A percentile compares a stretch with the other conserved stretches of the same genome.
phyloP scores from a whole-genome alignment of 2,888 invertebrate genomes.

The Labia minor region DNA sequence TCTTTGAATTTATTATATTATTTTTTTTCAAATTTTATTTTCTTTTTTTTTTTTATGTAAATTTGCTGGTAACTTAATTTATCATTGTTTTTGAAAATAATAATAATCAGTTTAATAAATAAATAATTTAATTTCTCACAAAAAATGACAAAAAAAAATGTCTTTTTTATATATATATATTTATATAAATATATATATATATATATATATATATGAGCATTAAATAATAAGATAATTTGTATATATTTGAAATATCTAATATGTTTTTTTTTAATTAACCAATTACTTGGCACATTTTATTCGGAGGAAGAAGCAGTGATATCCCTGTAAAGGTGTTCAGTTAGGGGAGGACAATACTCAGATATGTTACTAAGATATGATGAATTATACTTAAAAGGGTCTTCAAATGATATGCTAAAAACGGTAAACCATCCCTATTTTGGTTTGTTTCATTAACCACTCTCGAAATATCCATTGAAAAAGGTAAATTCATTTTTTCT shows the following conservation, averaged over 20 bases:
- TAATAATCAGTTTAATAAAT: neutral
- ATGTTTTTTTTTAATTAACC: too few species aligned
- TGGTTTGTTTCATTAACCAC: neutral
- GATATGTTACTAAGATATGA: neutral
- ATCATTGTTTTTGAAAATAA: neutral
- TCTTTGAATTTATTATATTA: too few species aligned
- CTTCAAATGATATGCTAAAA: neutral
- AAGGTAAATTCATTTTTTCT: too few species aligned
- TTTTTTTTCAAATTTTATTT: neutral
- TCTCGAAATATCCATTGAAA: too few species aligned
- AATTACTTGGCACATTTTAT: neutral
- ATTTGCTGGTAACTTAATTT: neutral
- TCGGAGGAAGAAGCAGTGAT: neutral
- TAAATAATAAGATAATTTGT: constrained; percentile 20
- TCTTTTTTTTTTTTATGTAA: too few species aligned
- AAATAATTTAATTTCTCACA: neutral
- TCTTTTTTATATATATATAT: too few species aligned
- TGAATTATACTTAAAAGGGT: neutral
- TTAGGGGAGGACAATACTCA: neutral
- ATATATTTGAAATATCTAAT: constrained; percentile 7
- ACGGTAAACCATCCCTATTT: neutral
- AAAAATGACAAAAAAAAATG: neutral
- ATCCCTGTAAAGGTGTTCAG: neutral
- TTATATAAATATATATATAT: too few species aligned
- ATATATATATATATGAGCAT: constrained; percentile 24